Conservation (phyloP, 2,113 vertebrate species). For the Camelus dromedarius region DNA sequence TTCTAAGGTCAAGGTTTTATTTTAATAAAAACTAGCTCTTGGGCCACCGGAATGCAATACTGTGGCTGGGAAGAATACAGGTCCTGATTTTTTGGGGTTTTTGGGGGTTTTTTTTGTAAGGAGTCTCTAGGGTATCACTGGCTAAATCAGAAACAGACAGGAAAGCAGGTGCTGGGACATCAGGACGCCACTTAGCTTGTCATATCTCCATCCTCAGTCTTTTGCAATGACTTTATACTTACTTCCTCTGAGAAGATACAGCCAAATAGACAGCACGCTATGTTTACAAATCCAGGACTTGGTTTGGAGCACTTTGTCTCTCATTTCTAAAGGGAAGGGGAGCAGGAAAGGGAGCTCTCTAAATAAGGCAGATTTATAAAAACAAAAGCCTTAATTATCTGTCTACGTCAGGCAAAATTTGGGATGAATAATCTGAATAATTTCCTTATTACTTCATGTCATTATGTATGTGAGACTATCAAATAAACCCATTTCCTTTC, state of each 20-base stretch:
- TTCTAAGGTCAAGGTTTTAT: not conserved
- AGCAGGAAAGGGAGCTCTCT: not conserved
- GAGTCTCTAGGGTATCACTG: not conserved
- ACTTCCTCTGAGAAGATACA: not conserved
- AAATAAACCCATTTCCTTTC: slow-evolving; percentile 55
- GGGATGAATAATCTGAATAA: slow-evolving; percentile 56
- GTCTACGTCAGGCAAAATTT: not conserved
- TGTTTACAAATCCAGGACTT: not conserved
- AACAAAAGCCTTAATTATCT: slow-evolving; percentile 43
- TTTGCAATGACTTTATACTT: slow-evolving; percentile 9
- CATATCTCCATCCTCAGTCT: not conserved
- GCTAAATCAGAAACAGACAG: slow-evolving; percentile 28
- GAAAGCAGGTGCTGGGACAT: slow-evolving; percentile 2
- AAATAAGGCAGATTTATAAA: slow-evolving; percentile 32
- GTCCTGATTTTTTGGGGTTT: not conserved
- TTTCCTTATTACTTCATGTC: slow-evolving; percentile 41
- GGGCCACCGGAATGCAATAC: not conserved
- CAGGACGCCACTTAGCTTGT: not conserved
- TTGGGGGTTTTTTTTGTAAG: not conserved
- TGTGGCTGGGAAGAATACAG: not conserved
- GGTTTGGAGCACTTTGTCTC: not conserved
- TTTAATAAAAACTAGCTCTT: not conserved
- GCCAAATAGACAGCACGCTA: not conserved
- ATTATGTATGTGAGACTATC: not conserved
- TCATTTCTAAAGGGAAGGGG: not conserved